A percentile compares a stretch with the other conserved stretches of the same genome.
Conservation (phyloP, 2,888 invertebrate species). For the Lycia hirtaria region DNA sequence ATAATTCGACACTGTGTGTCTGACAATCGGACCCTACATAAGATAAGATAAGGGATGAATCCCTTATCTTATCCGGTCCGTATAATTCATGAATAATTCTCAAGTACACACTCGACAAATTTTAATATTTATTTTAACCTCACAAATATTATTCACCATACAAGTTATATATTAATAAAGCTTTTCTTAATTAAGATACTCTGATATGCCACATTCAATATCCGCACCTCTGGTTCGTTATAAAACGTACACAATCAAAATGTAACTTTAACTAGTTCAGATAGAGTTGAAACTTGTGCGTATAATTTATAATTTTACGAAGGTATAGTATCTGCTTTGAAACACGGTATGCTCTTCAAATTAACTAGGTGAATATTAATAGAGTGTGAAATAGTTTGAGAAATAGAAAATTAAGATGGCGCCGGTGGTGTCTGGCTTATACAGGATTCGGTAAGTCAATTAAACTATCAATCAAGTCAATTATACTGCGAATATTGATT, state of each 20-base stretch:
- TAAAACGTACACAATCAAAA: neutral
- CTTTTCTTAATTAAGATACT: slow-evolving; percentile 15
- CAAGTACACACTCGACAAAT: no score
- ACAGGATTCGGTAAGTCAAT: neutral
- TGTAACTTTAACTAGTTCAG: neutral
- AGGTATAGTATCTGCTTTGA: slow-evolving; percentile 14
- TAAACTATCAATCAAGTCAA: neutral
- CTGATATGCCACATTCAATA: slow-evolving; percentile 9
- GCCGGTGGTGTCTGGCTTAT: neutral
- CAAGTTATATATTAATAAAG: neutral
- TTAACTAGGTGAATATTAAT: slow-evolving; percentile 15
- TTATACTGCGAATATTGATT: no score
- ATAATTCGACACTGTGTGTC: no score
- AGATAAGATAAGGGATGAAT: no score
- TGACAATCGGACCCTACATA: no score
- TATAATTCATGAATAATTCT: no score
- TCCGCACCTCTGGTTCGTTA: neutral
- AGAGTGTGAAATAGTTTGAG: slow-evolving; percentile 13
- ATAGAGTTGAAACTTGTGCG: neutral
- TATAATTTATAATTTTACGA: neutral
- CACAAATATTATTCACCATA: neutral
- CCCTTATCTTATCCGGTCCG: no score
- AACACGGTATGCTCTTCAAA: slow-evolving; percentile 13
- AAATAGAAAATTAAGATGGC: slow-evolving; percentile 3
- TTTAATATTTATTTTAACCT: no score